phyloP scores from a whole-genome alignment of 2,113 vertebrate species.

The Malurus elegans region DNA sequence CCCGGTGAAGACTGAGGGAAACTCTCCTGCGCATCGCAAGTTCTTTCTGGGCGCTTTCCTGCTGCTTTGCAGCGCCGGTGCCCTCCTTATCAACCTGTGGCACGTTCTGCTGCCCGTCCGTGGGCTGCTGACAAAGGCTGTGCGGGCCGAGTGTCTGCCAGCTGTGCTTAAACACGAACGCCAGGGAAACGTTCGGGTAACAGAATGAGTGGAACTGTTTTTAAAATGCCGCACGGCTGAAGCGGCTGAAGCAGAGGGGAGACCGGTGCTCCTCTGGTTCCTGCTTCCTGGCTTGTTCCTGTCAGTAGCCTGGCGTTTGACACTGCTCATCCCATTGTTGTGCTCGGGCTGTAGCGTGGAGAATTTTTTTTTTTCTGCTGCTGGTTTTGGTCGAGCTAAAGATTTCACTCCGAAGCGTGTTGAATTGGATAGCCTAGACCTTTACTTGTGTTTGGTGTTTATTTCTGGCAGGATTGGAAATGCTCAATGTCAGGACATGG shows the following conservation, averaged over 20 bases:
- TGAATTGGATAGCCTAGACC: neutral
- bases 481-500: neutral
- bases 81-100: slow-evolving; percentile 77
- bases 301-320: slow-evolving; percentile 50
- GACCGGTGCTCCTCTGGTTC: neutral
- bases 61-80: slow-evolving; percentile 15
- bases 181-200: neutral
- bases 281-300: slow-evolving; percentile 11
- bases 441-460: neutral
- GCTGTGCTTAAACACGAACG: neutral
- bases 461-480: slow-evolving; percentile 1
- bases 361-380: neutral
- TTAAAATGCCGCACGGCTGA: neutral
- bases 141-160: neutral
- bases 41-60: slow-evolving; percentile 14
- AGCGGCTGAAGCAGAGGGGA: neutral
- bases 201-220: neutral
- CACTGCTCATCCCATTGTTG: slow-evolving; percentile 51
- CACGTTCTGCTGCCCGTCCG: slow-evolving; percentile 56
- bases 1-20: neutral
- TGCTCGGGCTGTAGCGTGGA: neutral
- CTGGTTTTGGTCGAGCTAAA: neutral
- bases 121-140: slow-evolving; percentile 70
- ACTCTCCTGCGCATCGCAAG: neutral
- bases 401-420: neutral